Conservation (phyloP, 2,797 vertebrate species). For the Meda fulgida region DNA sequence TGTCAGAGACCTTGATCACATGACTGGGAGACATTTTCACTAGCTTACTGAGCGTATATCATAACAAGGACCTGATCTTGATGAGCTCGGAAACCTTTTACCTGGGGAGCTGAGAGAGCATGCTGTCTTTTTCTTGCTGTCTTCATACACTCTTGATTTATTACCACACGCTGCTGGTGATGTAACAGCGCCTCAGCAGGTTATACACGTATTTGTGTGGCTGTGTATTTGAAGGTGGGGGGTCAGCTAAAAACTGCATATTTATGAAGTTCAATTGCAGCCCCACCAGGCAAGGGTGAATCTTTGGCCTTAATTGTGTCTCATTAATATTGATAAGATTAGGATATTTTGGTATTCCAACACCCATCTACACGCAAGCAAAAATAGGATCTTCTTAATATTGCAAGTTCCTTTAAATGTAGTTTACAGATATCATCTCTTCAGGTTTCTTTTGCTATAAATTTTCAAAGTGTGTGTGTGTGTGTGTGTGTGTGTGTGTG, state of each 20-base stretch:
- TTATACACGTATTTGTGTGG: conserved; percentile 34
- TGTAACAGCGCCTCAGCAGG: conserved; percentile 36
- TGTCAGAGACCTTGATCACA: conserved; percentile 39
- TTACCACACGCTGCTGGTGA: conserved; percentile 29
- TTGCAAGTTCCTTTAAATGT: not conserved
- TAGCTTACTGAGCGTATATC: conserved; percentile 37
- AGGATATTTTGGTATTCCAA: conserved; percentile 48
- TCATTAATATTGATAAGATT: conserved; percentile 63
- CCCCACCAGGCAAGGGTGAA: conserved; percentile 52
- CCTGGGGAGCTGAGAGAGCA: conserved; percentile 49
- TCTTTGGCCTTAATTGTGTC: conserved; percentile 63
- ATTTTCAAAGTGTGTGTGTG: not conserved
- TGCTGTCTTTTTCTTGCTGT: conserved; percentile 53
- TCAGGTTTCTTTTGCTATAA: not conserved
- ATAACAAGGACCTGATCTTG: conserved; percentile 45
- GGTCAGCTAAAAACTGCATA: conserved; percentile 59
- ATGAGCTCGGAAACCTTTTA: conserved; percentile 50
- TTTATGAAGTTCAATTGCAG: conserved; percentile 61
- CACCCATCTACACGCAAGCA: not conserved
- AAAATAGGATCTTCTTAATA: conserved; percentile 4
- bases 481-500: not conserved
- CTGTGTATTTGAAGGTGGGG: conserved; percentile 39
- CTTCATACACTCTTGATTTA: conserved; percentile 41
- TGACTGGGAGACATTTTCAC: conserved; percentile 41
- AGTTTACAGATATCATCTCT: not conserved